phyloP scores from a whole-genome alignment of 1,140 invertebrate species.

The Cyphomyrmex costatus region DNA sequence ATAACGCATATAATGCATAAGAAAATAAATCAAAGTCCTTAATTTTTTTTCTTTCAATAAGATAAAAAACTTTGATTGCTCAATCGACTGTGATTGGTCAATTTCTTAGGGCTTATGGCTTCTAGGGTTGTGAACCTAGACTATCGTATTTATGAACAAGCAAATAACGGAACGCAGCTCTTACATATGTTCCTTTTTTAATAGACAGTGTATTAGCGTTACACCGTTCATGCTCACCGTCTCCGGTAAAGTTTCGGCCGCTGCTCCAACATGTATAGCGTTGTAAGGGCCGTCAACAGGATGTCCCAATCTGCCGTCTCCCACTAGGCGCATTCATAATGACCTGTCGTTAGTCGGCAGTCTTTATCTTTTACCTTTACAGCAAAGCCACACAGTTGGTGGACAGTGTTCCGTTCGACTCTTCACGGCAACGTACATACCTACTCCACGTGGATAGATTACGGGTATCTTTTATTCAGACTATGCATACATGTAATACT shows the following conservation, averaged over 20 bases:
- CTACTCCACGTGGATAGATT: constrained; percentile 72
- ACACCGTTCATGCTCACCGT: constrained; percentile 72
- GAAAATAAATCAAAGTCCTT: too few species aligned
- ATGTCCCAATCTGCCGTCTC: constrained; percentile 90
- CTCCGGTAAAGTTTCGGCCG: constrained; percentile 88
- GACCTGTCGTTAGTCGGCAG: constrained; percentile 84
- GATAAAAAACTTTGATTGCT: too few species aligned
- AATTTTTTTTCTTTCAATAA: too few species aligned
- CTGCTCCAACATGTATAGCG: constrained; percentile 90
- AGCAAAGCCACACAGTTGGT: constrained; percentile 70
- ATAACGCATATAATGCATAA: too few species aligned
- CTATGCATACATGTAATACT: constrained; percentile 47
- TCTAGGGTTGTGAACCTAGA: too few species aligned
- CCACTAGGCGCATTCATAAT: constrained; percentile 88
- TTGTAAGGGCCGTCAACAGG: constrained; percentile 89
- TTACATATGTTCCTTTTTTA: background rate
- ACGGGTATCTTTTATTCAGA: constrained; percentile 66
- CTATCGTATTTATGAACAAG: too few species aligned
- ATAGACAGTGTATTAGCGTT: background rate
- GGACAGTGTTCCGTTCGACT: constrained; percentile 64
- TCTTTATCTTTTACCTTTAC: constrained; percentile 76
- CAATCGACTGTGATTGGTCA: too few species aligned
- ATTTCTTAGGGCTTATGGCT: too few species aligned
- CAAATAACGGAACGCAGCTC: too few species aligned
- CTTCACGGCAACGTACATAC: constrained; percentile 69